Percentiles rank a stretch among this genome's conserved stretches.
Conservation (phyloP, 1,140 invertebrate species). For the Bradysia coprophila region DNA sequence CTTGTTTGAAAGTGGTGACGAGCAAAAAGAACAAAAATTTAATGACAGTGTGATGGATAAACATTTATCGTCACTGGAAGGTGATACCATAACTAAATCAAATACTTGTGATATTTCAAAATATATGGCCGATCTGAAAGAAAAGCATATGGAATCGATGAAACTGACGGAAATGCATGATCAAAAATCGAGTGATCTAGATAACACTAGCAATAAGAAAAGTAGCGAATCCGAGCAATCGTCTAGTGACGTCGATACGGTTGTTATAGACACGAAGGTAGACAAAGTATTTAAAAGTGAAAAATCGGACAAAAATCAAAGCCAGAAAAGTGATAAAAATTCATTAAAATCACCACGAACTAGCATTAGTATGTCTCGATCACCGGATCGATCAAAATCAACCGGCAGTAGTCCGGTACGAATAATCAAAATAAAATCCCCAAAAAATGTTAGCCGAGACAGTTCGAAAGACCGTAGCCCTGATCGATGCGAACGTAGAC, state of each 20-base stretch:
- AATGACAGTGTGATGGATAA: constrained; percentile 16
- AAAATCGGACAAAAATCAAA: constrained; percentile 11
- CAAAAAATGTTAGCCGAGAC: constrained; percentile 14
- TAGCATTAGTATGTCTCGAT: constrained; percentile 17
- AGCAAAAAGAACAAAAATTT: constrained; percentile 10
- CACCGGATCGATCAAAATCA: constrained; percentile 21
- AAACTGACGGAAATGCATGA: constrained; percentile 12
- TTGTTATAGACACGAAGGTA: constrained; percentile 22
- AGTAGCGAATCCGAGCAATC: neutral
- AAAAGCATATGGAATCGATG: constrained; percentile 16
- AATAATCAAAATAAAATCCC: constrained; percentile 23
- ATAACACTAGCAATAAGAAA: neutral
- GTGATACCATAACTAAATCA: constrained; percentile 16
- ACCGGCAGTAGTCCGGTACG: constrained; percentile 21
- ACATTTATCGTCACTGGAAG: constrained; percentile 19
- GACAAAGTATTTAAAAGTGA: constrained; percentile 19
- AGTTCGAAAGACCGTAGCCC: constrained; percentile 19
- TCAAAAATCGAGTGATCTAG: constrained; percentile 5
- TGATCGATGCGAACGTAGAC: constrained; percentile 13
- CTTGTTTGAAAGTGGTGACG: constrained; percentile 4
- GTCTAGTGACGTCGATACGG: neutral
- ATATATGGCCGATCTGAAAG: constrained; percentile 22
- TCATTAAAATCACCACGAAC: constrained; percentile 12
- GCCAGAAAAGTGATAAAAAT: constrained; percentile 1
- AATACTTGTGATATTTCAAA: constrained; percentile 16